Evolutionary conservation across 2,797 vertebrate species (phyloP).

Genomic region (Saxicola maurus): DNA sequence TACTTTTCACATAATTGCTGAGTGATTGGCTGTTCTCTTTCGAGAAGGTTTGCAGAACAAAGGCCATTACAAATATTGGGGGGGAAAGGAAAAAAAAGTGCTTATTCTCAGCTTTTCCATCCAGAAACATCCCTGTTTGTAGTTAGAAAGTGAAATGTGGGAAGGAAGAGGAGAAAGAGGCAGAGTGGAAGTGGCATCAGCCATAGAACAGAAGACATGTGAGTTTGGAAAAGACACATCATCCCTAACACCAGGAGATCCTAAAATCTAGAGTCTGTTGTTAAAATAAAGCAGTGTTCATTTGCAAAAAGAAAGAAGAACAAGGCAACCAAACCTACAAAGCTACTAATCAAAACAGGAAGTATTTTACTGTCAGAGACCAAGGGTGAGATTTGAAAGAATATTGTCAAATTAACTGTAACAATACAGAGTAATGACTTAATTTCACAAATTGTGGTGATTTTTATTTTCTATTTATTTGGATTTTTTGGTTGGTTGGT

Average conservation of each 20-base stretch:
- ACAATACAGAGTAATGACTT: neutral
- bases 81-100: neutral
- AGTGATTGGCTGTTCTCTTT: neutral
- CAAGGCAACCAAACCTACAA: neutral
- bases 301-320: neutral
- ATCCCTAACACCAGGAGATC: neutral
- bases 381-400: neutral
- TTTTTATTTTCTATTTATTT: neutral
- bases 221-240: neutral
- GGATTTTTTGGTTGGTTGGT: neutral
- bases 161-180: neutral
- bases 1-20: neutral
- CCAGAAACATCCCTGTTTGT: neutral
- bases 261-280: neutral
- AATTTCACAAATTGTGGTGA: neutral
- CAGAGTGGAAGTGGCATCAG: neutral
- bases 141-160: neutral
- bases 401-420: neutral
- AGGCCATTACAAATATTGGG: neutral
- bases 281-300: neutral
- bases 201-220: neutral
- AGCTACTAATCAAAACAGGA: neutral
- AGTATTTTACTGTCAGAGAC: accelerated
- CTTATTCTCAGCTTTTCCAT: neutral
- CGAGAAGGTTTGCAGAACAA: neutral